phyloP scores from a whole-genome alignment of 2,113 vertebrate genomes.

The Nibea albiflora region DNA sequence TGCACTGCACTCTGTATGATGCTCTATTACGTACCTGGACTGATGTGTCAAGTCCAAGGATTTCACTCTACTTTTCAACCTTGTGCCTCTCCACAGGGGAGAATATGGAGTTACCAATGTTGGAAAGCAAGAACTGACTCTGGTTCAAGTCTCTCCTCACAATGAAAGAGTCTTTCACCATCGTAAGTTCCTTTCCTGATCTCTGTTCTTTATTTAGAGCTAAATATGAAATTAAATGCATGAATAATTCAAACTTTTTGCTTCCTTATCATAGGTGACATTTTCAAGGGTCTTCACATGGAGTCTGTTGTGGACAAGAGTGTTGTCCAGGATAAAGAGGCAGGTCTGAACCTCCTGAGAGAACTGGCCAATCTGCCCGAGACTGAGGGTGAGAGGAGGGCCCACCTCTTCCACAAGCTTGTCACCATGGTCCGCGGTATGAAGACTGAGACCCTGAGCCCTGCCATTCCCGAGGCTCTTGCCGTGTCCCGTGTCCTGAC shows the following conservation, averaged over 20 bases:
- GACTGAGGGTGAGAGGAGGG: conserved; percentile 87
- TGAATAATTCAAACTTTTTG: background rate
- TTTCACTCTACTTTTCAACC: background rate
- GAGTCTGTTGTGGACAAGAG: conserved; percentile 84
- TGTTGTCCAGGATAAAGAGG: conserved; percentile 82
- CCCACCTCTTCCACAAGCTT: conserved; percentile 87
- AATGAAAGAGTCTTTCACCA: conserved; percentile 88
- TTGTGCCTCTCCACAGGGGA: conserved; percentile 77
- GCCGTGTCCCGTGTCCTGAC: conserved; percentile 84
- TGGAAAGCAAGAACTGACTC: conserved; percentile 89
- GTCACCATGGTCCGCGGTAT: conserved; percentile 89
- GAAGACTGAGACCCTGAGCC: conserved; percentile 80
- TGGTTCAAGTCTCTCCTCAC: conserved; percentile 85
- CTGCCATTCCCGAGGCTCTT: conserved; percentile 73
- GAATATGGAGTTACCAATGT: conserved; percentile 86
- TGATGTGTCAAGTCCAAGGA: background rate
- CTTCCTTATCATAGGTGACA: conserved; percentile 74
- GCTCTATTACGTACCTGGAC: background rate
- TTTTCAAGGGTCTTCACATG: conserved; percentile 84
- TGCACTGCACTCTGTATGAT: background rate
- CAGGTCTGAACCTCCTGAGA: conserved; percentile 83
- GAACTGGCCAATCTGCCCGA: conserved; percentile 85
- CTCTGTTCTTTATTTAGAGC: too few relatives aligned
- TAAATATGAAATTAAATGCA: background rate
- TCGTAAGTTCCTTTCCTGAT: conserved; percentile 77